These are phyloP conservation scores for Pterophyllum scalare DNA, from an alignment of 2,113 vertebrate genomes.

Conservation along the genomic window DNA sequence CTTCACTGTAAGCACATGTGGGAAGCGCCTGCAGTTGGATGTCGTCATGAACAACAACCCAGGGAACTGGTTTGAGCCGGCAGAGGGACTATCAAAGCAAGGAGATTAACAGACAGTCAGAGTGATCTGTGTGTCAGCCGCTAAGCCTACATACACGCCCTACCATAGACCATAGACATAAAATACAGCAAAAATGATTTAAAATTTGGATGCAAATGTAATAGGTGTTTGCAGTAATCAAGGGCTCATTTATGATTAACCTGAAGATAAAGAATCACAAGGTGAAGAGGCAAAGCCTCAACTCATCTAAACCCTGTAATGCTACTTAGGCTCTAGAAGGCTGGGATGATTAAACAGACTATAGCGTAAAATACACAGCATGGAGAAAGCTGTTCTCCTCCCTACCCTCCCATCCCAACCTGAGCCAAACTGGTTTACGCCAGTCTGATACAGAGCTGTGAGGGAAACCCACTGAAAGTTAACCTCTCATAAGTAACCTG, in stretches of 20 bases:
- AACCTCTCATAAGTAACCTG: slow-evolving; percentile 47
- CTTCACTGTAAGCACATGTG: slow-evolving; percentile 41
- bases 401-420: slow-evolving; percentile 12
- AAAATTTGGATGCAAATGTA: not conserved
- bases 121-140: slow-evolving; percentile 46
- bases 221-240: not conserved
- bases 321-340: slow-evolving; percentile 60
- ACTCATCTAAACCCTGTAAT: slow-evolving; percentile 48
- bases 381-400: slow-evolving; percentile 8
- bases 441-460: slow-evolving; percentile 48
- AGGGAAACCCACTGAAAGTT: slow-evolving; percentile 57
- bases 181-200: not conserved
- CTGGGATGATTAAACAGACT: slow-evolving; percentile 56
- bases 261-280: slow-evolving; percentile 14
- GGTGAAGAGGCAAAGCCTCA: not conserved
- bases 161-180: not conserved
- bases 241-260: not conserved
- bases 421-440: slow-evolving; percentile 77
- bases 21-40: slow-evolving; percentile 52
- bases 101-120: slow-evolving; percentile 70
- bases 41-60: slow-evolving; percentile 58
- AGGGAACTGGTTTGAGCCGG: slow-evolving; percentile 77
- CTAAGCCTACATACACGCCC: slow-evolving; percentile 28
- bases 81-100: slow-evolving; percentile 52
- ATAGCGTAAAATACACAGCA: slow-evolving; percentile 52